Evolutionary conservation across 2,797 vertebrate species (phyloP).

Genomic region (Coracias cyanogaster): DNA sequence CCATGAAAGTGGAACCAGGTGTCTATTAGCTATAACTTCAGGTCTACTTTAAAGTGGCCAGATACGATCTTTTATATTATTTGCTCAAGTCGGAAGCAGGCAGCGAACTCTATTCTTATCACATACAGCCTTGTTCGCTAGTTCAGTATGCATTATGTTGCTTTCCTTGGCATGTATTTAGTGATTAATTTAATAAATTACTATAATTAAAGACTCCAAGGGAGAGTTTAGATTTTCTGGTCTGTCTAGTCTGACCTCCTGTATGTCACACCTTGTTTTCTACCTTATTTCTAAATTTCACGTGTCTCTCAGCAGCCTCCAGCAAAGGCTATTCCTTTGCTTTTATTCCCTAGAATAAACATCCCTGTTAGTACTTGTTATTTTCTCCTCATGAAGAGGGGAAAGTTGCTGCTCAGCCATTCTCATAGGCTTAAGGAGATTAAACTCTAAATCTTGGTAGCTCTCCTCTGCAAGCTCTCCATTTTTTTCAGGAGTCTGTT

Average conservation of each 20-base stretch:
- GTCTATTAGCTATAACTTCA: neutral
- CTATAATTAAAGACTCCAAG: neutral
- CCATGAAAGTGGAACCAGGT: neutral
- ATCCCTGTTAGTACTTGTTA: neutral
- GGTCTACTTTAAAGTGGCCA: neutral
- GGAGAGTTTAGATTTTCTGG: neutral
- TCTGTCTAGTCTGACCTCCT: neutral
- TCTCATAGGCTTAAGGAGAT: slow-evolving; percentile 15
- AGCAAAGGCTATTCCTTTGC: neutral
- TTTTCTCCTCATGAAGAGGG: neutral
- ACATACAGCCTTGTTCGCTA: neutral
- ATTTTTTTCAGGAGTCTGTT: neutral
- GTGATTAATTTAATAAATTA: neutral
- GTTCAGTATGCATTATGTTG: neutral
- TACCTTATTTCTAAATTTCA: neutral
- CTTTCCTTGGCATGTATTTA: neutral
- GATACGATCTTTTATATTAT: neutral
- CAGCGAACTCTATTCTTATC: neutral
- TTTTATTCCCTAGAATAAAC: neutral
- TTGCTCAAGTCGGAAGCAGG: neutral
- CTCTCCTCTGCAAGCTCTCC: neutral
- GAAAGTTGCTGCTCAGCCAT: neutral
- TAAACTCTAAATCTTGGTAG: slow-evolving; percentile 9
- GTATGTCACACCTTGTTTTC: neutral
- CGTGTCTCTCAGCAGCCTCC: neutral